These are phyloP conservation scores for Ophion ellenae DNA, from an alignment of 2,888 invertebrate species.

Conservation along the genomic window DNA sequence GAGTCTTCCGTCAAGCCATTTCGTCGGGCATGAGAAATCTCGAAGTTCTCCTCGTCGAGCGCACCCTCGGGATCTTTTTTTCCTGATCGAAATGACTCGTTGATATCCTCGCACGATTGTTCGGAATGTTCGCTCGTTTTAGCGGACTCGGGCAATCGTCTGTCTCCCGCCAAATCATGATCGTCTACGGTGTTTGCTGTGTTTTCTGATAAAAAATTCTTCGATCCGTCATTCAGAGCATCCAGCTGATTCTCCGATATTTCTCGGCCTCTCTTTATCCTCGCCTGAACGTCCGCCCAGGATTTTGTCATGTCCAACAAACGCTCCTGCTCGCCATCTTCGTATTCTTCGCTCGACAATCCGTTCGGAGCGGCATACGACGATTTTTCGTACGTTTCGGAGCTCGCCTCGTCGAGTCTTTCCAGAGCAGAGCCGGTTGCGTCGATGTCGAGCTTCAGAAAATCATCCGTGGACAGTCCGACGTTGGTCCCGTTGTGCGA, in stretches of 20 bases:
- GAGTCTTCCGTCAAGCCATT: constrained; percentile 28
- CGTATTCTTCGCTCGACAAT: constrained; percentile 14
- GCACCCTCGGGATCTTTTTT: neutral
- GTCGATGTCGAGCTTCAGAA: constrained; percentile 55
- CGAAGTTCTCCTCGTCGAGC: constrained; percentile 6
- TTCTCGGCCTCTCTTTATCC: constrained; percentile 68
- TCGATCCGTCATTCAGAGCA: constrained; percentile 44
- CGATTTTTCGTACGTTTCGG: constrained; percentile 13
- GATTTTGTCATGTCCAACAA: constrained; percentile 67
- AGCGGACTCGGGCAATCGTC: constrained; percentile 3
- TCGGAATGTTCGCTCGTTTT: constrained; percentile 36
- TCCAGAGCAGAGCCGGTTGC: constrained; percentile 43
- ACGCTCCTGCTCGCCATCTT: constrained; percentile 59
- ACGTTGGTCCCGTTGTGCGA: constrained; percentile 17
- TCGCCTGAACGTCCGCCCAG: constrained; percentile 68
- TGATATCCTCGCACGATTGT: constrained; percentile 29
- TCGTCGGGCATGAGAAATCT: constrained; percentile 34
- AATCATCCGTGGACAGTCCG: constrained; percentile 35
- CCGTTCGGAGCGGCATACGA: neutral
- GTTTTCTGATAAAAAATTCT: constrained; percentile 27
- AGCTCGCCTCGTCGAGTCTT: constrained; percentile 32
- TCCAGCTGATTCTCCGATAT: constrained; percentile 66
- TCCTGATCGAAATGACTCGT: constrained; percentile 6
- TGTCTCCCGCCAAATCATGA: constrained; percentile 29
- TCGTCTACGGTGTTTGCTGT: constrained; percentile 24